A percentile compares a stretch with the other conserved stretches of the same genome.
phyloP scores from a whole-genome alignment of 1,140 invertebrate genomes.

The Theocolax elegans region DNA sequence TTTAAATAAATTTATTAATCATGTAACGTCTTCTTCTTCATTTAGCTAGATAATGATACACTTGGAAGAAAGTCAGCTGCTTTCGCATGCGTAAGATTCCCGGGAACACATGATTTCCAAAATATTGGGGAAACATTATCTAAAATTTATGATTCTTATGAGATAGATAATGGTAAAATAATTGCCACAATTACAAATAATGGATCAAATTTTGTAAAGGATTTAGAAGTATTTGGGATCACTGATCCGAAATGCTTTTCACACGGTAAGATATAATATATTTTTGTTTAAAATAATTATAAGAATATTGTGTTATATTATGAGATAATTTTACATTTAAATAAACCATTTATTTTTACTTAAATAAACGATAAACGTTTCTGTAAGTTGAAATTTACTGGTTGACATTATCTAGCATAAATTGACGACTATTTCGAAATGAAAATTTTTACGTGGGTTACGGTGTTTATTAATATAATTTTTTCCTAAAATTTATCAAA shows the following conservation, averaged over 20 bases:
- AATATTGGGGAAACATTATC: conserved; percentile 38
- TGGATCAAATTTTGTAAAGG: conserved; percentile 46
- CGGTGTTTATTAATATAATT: no score
- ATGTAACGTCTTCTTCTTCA: no score
- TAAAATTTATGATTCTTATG: conserved; percentile 37
- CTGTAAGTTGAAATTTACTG: not conserved
- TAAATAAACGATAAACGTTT: no score
- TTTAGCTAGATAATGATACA: not conserved
- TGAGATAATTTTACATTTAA: not conserved
- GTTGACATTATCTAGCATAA: not conserved
- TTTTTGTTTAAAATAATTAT: not conserved
- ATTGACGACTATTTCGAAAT: not conserved
- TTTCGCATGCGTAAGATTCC: conserved; percentile 43
- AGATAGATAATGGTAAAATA: conserved; percentile 36
- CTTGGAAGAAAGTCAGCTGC: conserved; percentile 33
- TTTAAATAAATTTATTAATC: no score
- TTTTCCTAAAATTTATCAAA: no score
- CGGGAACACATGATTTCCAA: conserved; percentile 40
- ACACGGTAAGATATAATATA: not conserved
- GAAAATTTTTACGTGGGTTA: no score
- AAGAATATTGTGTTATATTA: not conserved
- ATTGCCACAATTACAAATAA: conserved; percentile 44
- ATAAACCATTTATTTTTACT: no score
- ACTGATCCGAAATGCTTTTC: not conserved
- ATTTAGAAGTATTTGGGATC: conserved; percentile 42